Conservation (phyloP, 2,888 invertebrate species). For the Lasiommata megera region DNA sequence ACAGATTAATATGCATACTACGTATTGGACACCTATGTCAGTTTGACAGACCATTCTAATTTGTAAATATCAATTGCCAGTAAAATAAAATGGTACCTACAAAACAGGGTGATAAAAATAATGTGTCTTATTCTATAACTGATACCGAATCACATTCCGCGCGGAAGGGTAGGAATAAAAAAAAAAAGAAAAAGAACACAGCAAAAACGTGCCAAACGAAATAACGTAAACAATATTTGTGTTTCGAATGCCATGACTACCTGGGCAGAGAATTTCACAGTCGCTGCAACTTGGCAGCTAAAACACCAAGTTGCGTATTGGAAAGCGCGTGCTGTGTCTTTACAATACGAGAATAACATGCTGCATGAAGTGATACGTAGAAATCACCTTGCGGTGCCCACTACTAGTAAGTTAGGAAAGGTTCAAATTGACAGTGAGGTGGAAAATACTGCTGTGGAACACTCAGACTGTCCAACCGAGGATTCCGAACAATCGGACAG, state of each 20-base stretch:
- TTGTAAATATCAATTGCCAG: neutral
- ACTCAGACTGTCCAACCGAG: slow-evolving; percentile 13
- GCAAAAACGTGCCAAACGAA: slow-evolving; percentile 37
- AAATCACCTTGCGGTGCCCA: slow-evolving; percentile 38
- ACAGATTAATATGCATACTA: too few relatives aligned
- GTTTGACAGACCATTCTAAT: neutral
- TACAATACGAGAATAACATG: slow-evolving; percentile 81
- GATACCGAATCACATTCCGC: neutral
- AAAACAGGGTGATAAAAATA: neutral
- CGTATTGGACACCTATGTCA: too few relatives aligned
- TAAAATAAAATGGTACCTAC: neutral
- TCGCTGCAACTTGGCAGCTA: slow-evolving; percentile 72
- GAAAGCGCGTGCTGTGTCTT: slow-evolving; percentile 80
- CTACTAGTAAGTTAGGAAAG: slow-evolving; percentile 5
- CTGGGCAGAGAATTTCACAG: slow-evolving; percentile 64
- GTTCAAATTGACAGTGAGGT: slow-evolving; percentile 1
- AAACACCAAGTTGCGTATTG: slow-evolving; percentile 82
- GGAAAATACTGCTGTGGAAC: slow-evolving; percentile 26
- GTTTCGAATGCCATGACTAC: slow-evolving; percentile 56
- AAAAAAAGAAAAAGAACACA: slow-evolving; percentile 32
- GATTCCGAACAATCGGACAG: neutral
- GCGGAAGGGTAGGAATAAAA: neutral
- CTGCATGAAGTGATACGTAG: slow-evolving; percentile 73
- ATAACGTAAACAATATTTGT: slow-evolving; percentile 11
- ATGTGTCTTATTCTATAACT: neutral